phyloP scores from a whole-genome alignment of 2,888 invertebrate genomes.

The Volucella inanis region DNA sequence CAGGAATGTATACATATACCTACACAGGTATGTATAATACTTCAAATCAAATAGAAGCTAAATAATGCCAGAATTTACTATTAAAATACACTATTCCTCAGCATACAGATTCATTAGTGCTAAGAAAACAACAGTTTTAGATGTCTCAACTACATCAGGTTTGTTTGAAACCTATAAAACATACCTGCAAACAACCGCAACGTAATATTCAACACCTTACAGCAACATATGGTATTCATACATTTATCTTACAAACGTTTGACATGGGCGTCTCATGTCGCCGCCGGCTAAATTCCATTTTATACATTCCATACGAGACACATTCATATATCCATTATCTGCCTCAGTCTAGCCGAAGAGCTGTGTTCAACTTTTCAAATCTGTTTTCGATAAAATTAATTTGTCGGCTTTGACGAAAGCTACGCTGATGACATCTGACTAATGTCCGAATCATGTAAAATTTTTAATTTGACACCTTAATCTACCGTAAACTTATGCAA shows the following conservation, averaged over 20 bases:
- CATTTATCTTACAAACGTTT: conserved; percentile 32
- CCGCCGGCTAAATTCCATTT: conserved; percentile 1
- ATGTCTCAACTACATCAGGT: not conserved
- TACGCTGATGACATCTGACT: conserved; percentile 31
- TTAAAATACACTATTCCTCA: conserved; percentile 12
- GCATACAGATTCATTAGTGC: conserved; percentile 23
- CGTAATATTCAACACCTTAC: conserved; percentile 28
- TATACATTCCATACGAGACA: not conserved
- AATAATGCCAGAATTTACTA: not conserved
- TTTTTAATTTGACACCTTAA: conserved; percentile 19
- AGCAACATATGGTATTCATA: not conserved
- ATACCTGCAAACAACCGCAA: conserved; percentile 10
- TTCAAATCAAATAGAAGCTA: too few relatives aligned
- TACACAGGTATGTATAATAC: too few relatives aligned
- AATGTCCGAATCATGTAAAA: conserved; percentile 25
- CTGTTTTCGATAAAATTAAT: conserved; percentile 30
- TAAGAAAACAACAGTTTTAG: not conserved
- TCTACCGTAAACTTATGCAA: conserved; percentile 29
- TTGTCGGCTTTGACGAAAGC: conserved; percentile 42
- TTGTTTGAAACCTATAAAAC: conserved; percentile 8
- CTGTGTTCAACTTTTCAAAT: conserved; percentile 6
- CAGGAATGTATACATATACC: too few relatives aligned
- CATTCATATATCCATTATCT: not conserved
- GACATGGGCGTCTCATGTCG: conserved; percentile 24
- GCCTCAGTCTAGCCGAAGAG: too few relatives aligned